Base-by-base conservation (phyloP, 1,140 invertebrate genomes). In the Drosophila pallidifrons region DNA sequence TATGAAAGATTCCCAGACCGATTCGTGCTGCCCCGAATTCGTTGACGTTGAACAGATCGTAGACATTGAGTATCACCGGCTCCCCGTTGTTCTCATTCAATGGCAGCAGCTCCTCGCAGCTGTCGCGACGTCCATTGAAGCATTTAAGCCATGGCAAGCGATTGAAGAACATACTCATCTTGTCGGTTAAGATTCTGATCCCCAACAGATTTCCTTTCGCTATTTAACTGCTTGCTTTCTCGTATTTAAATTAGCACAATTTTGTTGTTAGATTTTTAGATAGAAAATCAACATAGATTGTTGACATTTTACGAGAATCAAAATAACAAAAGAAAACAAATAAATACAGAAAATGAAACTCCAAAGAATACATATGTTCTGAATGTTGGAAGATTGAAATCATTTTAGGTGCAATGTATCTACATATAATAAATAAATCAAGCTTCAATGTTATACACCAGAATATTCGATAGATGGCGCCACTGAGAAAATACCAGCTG, bases 1-100 rank as follows among this genome's bases (percentile, higher is more conserved):
- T 98, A 94, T 99, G 99, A 93, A 98, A 99, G 73, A 99, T 97
- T 54, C 98, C 98, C 64, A 99, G 94, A 1, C 98, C 98, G 63
- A 99, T 20, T 20, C 20, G 20, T 20, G 20, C 20, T 20, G 20
- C 96, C 38, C 98, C 99, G 89, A 98, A 98, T 83, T 97, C 96
- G 93, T 99, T 99, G 43, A 81, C 68, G 43, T 55, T 30, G 3
- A 75, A 72, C 32, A 88, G 52, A 51, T 88, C 77, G 45, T 88
- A 88, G 0, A 88, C 80, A 11, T 88, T 88, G 10, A 88, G 58
- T 2, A 80, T 35, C 2, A 88, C 83, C 16, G 83, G 74, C 60
- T 88, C 83, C 47, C 16, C 59, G 16, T 10, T 11, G 15, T 1
- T 8, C 5, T 8, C 25, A 32, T 46, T 75, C n/a, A 70, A 0